Evolutionary conservation across 2,888 invertebrate species (phyloP).

Genomic region (Aproaerema taeniolella): DNA sequence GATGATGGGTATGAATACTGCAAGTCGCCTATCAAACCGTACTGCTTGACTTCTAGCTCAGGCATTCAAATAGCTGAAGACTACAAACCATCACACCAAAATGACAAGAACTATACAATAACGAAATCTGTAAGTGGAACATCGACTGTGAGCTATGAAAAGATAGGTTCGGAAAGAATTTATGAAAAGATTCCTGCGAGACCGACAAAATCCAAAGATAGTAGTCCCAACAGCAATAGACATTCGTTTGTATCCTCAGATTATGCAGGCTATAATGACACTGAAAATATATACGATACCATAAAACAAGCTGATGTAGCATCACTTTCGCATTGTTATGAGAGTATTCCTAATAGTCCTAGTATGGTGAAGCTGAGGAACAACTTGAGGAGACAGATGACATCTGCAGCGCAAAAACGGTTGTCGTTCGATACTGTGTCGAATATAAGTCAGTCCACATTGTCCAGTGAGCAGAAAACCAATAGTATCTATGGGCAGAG

Average conservation of each 20-base stretch:
- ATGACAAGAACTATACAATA: slow-evolving; percentile 53
- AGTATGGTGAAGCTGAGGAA: slow-evolving; percentile 62
- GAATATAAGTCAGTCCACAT: slow-evolving; percentile 70
- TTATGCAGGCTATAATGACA: slow-evolving; percentile 61
- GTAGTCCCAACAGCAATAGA: slow-evolving; percentile 57
- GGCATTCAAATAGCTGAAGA: slow-evolving; percentile 74
- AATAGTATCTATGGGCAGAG: slow-evolving; percentile 79
- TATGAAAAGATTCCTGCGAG: slow-evolving; percentile 65
- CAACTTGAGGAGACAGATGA: slow-evolving; percentile 51
- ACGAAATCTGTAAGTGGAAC: slow-evolving; percentile 66
- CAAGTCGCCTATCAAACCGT: slow-evolving; percentile 64
- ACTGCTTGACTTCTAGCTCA: slow-evolving; percentile 58
- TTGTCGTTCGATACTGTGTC: slow-evolving; percentile 68
- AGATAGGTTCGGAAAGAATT: slow-evolving; percentile 66
- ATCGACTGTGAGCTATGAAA: slow-evolving; percentile 66
- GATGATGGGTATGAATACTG: slow-evolving; percentile 74
- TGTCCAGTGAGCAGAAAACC: slow-evolving; percentile 79
- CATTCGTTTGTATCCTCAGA: slow-evolving; percentile 59
- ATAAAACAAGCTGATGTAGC: slow-evolving; percentile 74
- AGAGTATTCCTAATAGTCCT: slow-evolving; percentile 75
- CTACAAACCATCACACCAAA: slow-evolving; percentile 54
- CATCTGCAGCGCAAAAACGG: slow-evolving; percentile 57
- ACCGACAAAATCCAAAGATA: slow-evolving; percentile 50
- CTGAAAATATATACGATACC: slow-evolving; percentile 80
- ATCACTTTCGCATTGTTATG: slow-evolving; percentile 78